A percentile compares a stretch with the other conserved stretches of the same genome.
phyloP scores from a whole-genome alignment of 2,797 vertebrate species.

The Anomalospiza imberbis region DNA sequence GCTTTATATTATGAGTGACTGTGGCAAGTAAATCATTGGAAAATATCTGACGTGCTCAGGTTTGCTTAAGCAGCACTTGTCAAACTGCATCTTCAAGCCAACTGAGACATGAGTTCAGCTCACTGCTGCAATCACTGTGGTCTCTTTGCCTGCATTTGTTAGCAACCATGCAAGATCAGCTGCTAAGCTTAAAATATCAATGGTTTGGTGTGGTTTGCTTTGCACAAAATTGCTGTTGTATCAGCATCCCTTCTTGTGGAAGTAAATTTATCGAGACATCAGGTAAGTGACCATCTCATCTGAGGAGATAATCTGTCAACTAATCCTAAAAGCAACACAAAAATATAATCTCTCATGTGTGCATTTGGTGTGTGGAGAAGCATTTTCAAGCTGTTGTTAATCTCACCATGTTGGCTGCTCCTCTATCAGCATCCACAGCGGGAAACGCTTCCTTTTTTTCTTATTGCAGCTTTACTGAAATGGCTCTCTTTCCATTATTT shows the following conservation, averaged over 20 bases:
- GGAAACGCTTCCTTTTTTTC: neutral
- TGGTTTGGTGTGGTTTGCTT: neutral
- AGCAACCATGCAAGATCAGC: neutral
- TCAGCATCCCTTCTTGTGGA: neutral
- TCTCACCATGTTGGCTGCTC: neutral
- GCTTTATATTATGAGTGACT: constrained; percentile 38
- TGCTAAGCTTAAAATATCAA: neutral
- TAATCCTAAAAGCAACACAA: neutral
- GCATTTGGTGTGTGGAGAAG: neutral
- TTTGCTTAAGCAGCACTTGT: constrained; percentile 55
- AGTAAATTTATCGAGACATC: neutral
- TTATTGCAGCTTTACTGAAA: neutral
- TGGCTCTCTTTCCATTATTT: neutral
- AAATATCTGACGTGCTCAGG: constrained; percentile 13
- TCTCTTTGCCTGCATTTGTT: neutral
- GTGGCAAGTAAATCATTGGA: constrained; percentile 47
- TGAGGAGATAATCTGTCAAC: neutral
- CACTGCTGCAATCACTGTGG: neutral
- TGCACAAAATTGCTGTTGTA: neutral
- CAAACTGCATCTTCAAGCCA: neutral
- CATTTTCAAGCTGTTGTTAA: neutral
- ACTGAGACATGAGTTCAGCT: neutral
- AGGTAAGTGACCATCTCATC: neutral
- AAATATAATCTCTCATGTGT: neutral
- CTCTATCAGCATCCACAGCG: neutral